Conservation (phyloP, 2,113 vertebrate genomes). For the Callopanchax toddi region DNA sequence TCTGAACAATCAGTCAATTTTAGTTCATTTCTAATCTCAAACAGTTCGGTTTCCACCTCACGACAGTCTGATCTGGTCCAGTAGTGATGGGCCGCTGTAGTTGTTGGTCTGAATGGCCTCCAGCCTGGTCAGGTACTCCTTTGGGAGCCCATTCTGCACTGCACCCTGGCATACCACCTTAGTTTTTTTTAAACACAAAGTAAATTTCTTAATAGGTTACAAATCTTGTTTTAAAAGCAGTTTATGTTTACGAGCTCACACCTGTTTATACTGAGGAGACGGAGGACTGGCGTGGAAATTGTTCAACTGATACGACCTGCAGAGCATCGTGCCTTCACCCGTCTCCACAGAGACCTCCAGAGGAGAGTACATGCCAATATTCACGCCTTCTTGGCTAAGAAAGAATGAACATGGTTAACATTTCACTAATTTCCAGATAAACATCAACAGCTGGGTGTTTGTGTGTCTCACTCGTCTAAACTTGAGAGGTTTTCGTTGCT, state of each 20-base stretch:
- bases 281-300: conserved; percentile 81
- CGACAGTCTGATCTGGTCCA: conserved; percentile 62
- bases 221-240: too few species aligned
- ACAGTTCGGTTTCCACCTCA: not conserved
- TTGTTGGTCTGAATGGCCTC: conserved; percentile 86
- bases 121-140: conserved; percentile 85
- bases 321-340: conserved; percentile 76
- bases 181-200: too few species aligned
- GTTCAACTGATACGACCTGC: conserved; percentile 91
- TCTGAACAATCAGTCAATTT: too few species aligned
- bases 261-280: conserved; percentile 95
- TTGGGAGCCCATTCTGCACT: conserved; percentile 86
- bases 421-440: not conserved
- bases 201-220: too few species aligned
- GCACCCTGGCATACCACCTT: conserved; percentile 91
- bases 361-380: conserved; percentile 81
- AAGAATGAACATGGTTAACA: not conserved
- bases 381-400: conserved; percentile 88
- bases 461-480: conserved; percentile 83
- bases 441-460: not conserved
- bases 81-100: conserved; percentile 79
- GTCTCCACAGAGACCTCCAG: conserved; percentile 85
- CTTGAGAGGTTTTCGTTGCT: conserved; percentile 76
- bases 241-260: conserved; percentile 37
- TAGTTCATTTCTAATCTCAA: too few species aligned